A percentile compares a stretch with the other conserved stretches of the same genome.
Evolutionary conservation across 1,140 invertebrate species (phyloP).

Genomic region (Trichonephila clavipes): DNA sequence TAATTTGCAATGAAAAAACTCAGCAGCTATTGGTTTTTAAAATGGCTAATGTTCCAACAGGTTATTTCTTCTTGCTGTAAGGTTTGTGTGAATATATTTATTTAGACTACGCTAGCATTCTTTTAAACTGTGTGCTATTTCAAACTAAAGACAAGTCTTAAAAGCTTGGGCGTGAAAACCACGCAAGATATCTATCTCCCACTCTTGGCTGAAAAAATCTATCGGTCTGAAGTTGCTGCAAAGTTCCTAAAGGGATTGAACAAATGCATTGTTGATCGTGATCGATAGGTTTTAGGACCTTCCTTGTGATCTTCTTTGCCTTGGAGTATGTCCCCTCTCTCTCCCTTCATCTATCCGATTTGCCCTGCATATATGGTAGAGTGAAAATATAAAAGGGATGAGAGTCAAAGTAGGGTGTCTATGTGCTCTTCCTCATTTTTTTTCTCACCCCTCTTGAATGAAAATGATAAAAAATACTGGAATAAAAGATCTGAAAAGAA

Average conservation of each 20-base stretch:
- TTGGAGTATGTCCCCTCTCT: constrained; percentile 44
- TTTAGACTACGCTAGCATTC: not conserved
- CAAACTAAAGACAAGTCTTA: constrained; percentile 47
- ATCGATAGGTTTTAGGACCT: constrained; percentile 75
- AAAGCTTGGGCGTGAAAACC: constrained; percentile 56
- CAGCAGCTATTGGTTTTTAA: no score
- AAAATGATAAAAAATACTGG: constrained; percentile 53
- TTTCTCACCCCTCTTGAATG: constrained; percentile 36
- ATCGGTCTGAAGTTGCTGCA: constrained; percentile 37
- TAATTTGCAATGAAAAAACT: no score
- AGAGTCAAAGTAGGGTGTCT: constrained; percentile 68
- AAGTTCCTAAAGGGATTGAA: constrained; percentile 73
- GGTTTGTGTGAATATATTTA: not conserved
- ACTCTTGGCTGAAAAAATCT: constrained; percentile 55
- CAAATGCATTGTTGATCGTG: constrained; percentile 76
- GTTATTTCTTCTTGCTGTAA: not conserved
- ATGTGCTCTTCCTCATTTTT: constrained; percentile 39
- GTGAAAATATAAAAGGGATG: constrained; percentile 66
- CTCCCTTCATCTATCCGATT: constrained; percentile 67
- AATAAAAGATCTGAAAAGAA: constrained; percentile 55
- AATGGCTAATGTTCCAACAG: not conserved
- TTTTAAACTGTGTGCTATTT: not conserved
- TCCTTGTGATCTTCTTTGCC: constrained; percentile 65
- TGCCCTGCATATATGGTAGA: constrained; percentile 63
- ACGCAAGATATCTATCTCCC: constrained; percentile 35